These are phyloP conservation scores for Pollenia angustigena DNA, from an alignment of 2,888 invertebrate species.

Conservation along the genomic window DNA sequence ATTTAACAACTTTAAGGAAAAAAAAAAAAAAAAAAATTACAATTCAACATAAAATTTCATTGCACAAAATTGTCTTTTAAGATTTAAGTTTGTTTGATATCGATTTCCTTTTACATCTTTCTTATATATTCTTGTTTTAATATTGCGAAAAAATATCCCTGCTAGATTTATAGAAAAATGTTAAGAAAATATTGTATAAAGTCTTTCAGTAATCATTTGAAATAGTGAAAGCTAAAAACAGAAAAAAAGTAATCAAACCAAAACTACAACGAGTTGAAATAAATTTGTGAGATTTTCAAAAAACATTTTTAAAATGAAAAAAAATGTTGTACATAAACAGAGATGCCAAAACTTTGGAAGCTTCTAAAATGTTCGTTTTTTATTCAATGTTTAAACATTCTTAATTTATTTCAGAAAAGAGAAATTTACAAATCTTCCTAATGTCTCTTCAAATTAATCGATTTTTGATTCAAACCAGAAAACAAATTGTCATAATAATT, in stretches of 20 bases:
- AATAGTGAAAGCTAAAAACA: slow-evolving; percentile 19
- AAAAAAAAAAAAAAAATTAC: not conserved
- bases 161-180: not conserved
- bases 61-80: not conserved
- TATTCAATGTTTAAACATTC: no score
- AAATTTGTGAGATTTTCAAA: slow-evolving; percentile 44
- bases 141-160: not conserved
- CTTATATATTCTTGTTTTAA: not conserved
- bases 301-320: slow-evolving; percentile 48
- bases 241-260: slow-evolving; percentile 31
- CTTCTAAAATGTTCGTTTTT: no score
- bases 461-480: no score
- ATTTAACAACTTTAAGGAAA: not conserved
- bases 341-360: slow-evolving; percentile 21
- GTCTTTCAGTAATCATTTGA: slow-evolving; percentile 29
- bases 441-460: no score
- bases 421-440: no score
- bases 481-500: no score
- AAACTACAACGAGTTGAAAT: slow-evolving; percentile 35
- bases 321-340: slow-evolving; percentile 45
- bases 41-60: not conserved
- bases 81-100: not conserved
- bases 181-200: not conserved
- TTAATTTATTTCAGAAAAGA: no score
- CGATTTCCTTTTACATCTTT: not conserved